These are phyloP conservation scores for Scortum barcoo DNA, from an alignment of 2,113 vertebrate genomes.

Conservation along the genomic window DNA sequence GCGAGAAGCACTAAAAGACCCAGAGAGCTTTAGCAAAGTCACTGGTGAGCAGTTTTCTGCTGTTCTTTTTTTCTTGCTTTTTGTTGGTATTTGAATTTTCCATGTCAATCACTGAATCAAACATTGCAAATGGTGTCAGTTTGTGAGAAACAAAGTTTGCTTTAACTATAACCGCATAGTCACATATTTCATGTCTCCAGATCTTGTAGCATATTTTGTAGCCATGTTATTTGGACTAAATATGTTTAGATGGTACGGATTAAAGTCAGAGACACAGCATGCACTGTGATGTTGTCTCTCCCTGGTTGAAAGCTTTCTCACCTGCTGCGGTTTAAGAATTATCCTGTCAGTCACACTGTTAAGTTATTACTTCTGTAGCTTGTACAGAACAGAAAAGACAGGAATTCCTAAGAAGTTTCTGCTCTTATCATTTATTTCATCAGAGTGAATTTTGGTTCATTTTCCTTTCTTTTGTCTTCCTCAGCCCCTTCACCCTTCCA, in stretches of 20 bases:
- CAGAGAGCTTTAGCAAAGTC: conserved; percentile 10
- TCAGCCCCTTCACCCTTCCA: conserved; percentile 24
- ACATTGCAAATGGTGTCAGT: neutral
- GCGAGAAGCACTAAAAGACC: conserved; percentile 42
- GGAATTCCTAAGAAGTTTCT: too few relatives aligned
- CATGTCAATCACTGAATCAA: neutral
- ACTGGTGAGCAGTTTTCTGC: conserved; percentile 43
- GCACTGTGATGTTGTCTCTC: neutral
- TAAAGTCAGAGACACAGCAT: neutral
- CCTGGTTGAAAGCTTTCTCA: neutral
- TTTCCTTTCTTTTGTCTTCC: neutral
- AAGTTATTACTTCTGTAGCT: neutral
- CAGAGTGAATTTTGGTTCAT: neutral
- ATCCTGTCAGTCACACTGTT: neutral
- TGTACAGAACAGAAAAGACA: too few relatives aligned
- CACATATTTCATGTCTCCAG: neutral
- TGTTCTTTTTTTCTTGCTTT: neutral
- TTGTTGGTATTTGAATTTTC: neutral
- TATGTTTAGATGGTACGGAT: neutral
- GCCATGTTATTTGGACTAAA: neutral
- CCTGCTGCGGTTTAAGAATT: neutral
- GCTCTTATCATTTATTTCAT: neutral
- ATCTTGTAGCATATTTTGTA: neutral
- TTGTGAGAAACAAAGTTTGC: neutral
- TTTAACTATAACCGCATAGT: neutral